phyloP scores from a whole-genome alignment of 2,113 vertebrate species.

The Mohoua ochrocephala region DNA sequence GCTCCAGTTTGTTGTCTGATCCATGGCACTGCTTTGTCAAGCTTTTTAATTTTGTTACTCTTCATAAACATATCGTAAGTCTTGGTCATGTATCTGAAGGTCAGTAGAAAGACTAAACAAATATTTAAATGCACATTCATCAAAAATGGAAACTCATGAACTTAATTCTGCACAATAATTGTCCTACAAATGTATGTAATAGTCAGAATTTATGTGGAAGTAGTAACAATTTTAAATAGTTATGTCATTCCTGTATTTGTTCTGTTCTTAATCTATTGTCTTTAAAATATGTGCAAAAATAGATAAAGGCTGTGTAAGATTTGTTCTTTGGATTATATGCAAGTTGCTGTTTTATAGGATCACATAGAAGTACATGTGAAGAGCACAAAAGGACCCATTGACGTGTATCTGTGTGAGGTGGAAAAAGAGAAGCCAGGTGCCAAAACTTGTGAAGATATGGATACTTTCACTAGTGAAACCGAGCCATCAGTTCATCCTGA shows the following conservation, averaged over 20 bases:
- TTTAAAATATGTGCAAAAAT: background rate
- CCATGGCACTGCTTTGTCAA: background rate
- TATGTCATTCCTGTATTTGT: background rate
- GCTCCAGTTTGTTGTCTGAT: background rate
- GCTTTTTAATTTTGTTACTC: background rate
- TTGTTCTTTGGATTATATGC: background rate
- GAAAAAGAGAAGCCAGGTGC: conserved; percentile 14
- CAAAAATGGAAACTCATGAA: background rate
- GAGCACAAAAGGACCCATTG: conserved; percentile 83
- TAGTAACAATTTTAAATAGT: background rate
- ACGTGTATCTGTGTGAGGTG: conserved; percentile 78
- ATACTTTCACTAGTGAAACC: background rate
- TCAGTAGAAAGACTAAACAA: background rate
- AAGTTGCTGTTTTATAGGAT: conserved; percentile 70
- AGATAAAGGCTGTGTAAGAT: background rate
- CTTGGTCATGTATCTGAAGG: background rate
- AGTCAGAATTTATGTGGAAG: background rate
- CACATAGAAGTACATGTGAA: conserved; percentile 84
- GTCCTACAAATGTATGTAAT: background rate
- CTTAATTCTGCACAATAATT: background rate
- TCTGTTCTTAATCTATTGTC: background rate
- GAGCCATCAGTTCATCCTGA: background rate
- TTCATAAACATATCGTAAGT: background rate
- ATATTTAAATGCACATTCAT: background rate
- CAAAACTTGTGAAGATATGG: background rate